Conservation (phyloP, 1,140 invertebrate genomes). For the Mamestra configurata region DNA sequence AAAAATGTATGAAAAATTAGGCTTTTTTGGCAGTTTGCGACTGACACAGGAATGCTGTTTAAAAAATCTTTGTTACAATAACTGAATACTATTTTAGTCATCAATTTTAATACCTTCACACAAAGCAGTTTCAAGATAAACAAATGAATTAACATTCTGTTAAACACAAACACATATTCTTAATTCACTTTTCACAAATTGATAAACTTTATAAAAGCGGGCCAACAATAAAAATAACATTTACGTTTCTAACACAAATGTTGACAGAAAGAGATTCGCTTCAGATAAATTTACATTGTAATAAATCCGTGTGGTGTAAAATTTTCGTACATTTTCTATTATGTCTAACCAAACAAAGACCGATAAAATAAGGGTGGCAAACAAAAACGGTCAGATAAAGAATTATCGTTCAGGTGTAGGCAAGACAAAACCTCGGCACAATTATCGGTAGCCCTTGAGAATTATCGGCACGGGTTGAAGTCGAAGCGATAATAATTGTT, state of each 20-base stretch:
- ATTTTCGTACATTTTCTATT: slow-evolving; percentile 51
- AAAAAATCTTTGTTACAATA: too few relatives aligned
- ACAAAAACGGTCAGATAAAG: slow-evolving; percentile 44
- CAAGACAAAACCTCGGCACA: slow-evolving; percentile 10
- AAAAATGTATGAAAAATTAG: too few relatives aligned
- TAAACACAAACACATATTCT: background rate
- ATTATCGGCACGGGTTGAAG: background rate
- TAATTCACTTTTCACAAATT: slow-evolving; percentile 21
- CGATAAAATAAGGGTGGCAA: slow-evolving; percentile 33
- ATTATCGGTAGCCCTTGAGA: slow-evolving; percentile 41
- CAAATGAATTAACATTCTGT: background rate
- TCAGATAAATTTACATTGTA: slow-evolving; percentile 52
- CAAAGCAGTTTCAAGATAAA: background rate
- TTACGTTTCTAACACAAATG: slow-evolving; percentile 42
- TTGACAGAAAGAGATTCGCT: slow-evolving; percentile 48
- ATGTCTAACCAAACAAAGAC: slow-evolving; percentile 51
- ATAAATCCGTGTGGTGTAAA: slow-evolving; percentile 49
- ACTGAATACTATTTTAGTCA: background rate
- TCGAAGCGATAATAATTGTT: slow-evolving; percentile 15
- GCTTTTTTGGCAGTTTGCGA: too few relatives aligned
- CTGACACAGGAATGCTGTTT: background rate
- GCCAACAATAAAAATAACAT: slow-evolving; percentile 46
- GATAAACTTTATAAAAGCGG: slow-evolving; percentile 26
- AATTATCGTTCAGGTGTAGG: slow-evolving; percentile 29
- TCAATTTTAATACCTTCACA: background rate